Base-by-base conservation (phyloP, 2,888 invertebrate species). In the Drosophila rubida region DNA sequence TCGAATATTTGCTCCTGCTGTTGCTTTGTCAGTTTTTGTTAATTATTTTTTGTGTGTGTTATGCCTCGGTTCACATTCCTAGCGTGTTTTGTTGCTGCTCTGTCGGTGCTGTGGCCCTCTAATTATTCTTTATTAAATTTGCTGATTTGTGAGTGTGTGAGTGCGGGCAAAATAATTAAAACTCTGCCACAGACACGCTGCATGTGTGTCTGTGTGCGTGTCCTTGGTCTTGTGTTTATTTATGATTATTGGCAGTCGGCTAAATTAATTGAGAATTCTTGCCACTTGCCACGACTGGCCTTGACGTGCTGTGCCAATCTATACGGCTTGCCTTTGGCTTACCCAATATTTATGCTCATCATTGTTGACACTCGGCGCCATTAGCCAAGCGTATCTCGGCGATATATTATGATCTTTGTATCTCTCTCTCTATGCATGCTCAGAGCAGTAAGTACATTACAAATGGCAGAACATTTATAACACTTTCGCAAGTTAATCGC, bases 121-220 rank as follows among this genome's bases (percentile, higher is more conserved):
- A 83, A 87, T 84, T 81, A 81, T 87, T 78, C 82, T 76, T 81
- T 80, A 84, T 87, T 87, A 78, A 84, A 78, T 87, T 80, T 78
- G 59, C 67, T 55, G 53, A 64, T 68, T 45, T 65, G 53, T 63
- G 49, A 48, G 57, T 57, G 25, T 42, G 58, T 39, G 49, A 46
- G 57, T 57, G 45, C 22, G 57, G 69, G 42, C 45, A 65, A 74
- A 81, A 79, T 83, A 80, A 80, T 80, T 80, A 76, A 80, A 80
- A 80, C 71, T 74, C 74, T 50, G 53, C 9, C 49, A 42, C n/a
- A 30, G 42, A 58, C 73, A 58, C 53, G 14, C 22, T 1, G 30
- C 32, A 25, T 60, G 64, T 51, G 48, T 23, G 1, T 39, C 23
- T 19, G 5, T 39, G 39, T 55, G 35, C 37, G 39, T 54, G 53